Percentiles rank a stretch among this genome's conserved stretches.
Conservation (phyloP, 2,797 vertebrate genomes). For the Characodon lateralis region DNA sequence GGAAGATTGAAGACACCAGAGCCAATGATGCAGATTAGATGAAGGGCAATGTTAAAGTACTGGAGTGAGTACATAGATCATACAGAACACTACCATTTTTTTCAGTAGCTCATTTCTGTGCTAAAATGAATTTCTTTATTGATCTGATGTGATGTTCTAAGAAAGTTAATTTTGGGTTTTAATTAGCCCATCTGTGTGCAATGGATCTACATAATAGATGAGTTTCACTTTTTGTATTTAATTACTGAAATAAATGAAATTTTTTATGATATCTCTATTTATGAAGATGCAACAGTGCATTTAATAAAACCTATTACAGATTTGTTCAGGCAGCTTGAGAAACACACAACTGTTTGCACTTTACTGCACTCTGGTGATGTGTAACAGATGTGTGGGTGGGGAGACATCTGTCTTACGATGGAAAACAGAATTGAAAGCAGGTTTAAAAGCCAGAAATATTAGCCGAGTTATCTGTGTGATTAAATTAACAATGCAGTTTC, state of each 20-base stretch:
- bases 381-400: background rate
- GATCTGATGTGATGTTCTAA: too few relatives aligned
- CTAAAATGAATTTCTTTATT: too few relatives aligned
- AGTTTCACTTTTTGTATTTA: background rate
- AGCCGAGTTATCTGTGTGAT: background rate
- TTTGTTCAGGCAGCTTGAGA: background rate
- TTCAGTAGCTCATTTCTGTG: too few relatives aligned
- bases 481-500: background rate
- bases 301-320: background rate
- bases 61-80: too few relatives aligned
- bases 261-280: background rate
- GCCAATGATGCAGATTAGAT: too few relatives aligned
- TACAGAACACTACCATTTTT: too few relatives aligned
- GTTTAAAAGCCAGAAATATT: background rate
- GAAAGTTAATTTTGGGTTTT: too few relatives aligned
- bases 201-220: background rate
- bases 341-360: background rate
- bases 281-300: too few relatives aligned
- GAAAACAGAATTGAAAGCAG: conserved; percentile 1
- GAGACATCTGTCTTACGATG: background rate
- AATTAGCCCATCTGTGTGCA: background rate
- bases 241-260: background rate
- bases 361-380: background rate
- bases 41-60: too few relatives aligned
- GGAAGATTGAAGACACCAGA: too few relatives aligned